Percentiles rank a stretch among this genome's conserved stretches.
Conservation (phyloP, 2,797 vertebrate species). For the Lepus townsendii region DNA sequence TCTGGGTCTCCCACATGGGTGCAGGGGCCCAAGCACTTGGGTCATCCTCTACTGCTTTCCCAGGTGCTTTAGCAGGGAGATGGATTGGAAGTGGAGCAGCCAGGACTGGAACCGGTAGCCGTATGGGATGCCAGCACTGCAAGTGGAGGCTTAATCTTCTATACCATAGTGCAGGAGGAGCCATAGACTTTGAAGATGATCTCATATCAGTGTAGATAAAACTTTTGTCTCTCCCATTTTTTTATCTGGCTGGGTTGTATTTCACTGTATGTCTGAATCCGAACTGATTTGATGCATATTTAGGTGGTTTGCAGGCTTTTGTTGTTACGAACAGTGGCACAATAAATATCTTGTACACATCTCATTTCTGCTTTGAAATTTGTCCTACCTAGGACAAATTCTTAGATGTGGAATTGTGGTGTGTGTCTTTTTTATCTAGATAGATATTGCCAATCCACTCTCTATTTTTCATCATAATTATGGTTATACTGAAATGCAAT, state of each 20-base stretch:
- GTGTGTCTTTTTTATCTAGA: background rate
- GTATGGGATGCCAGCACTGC: too few species aligned
- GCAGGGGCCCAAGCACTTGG: too few species aligned
- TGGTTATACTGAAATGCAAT: background rate
- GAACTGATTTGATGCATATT: background rate
- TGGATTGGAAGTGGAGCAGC: too few species aligned
- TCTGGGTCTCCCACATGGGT: too few species aligned
- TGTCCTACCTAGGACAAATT: background rate
- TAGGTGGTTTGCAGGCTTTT: constrained; percentile 9
- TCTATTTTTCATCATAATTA: background rate
- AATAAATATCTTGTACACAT: background rate
- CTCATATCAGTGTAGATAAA: background rate
- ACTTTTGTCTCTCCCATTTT: background rate
- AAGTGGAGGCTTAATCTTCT: too few species aligned
- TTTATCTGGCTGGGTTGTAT: background rate
- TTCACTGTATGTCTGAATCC: constrained; percentile 3
- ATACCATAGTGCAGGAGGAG: too few species aligned
- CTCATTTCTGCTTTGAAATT: background rate
- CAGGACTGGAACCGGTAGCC: too few species aligned
- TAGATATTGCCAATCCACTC: background rate
- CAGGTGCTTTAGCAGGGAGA: too few species aligned
- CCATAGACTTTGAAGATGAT: background rate
- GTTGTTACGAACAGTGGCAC: background rate
- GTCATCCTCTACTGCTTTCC: too few species aligned
- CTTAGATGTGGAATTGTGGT: background rate